phyloP scores from a whole-genome alignment of 2,797 vertebrate genomes.

The Lepilemur septentrionalis region DNA sequence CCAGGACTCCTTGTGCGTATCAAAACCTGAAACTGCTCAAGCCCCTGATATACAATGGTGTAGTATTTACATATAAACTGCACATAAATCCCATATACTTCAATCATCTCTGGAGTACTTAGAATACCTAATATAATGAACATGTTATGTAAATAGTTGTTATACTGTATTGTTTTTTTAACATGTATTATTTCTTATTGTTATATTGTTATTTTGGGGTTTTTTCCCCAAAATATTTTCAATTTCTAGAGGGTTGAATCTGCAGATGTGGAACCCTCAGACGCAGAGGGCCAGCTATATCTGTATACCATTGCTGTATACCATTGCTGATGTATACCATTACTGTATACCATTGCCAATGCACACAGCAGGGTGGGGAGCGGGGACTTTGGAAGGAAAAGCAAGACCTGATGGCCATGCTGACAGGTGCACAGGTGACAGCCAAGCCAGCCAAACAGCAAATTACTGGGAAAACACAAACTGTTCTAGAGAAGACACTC shows the following conservation, averaged over 20 bases:
- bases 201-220: background rate
- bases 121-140: background rate
- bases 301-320: background rate
- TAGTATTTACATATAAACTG: background rate
- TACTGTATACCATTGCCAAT: background rate
- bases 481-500: background rate
- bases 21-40: background rate
- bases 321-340: background rate
- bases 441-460: background rate
- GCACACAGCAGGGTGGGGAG: background rate
- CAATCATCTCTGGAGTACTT: background rate
- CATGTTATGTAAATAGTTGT: background rate
- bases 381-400: background rate
- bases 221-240: background rate
- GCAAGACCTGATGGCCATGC: background rate
- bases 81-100: background rate
- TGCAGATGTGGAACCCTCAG: background rate
- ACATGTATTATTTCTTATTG: background rate
- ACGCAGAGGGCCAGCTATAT: background rate
- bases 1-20: background rate
- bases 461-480: background rate
- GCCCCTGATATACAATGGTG: background rate
- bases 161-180: background rate
- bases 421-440: background rate
- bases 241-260: background rate